Percentiles rank a stretch among this genome's conserved stretches.
These are phyloP conservation scores for Eupithecia pulchellata DNA, from an alignment of 2,888 invertebrate species.

Conservation along the genomic window DNA sequence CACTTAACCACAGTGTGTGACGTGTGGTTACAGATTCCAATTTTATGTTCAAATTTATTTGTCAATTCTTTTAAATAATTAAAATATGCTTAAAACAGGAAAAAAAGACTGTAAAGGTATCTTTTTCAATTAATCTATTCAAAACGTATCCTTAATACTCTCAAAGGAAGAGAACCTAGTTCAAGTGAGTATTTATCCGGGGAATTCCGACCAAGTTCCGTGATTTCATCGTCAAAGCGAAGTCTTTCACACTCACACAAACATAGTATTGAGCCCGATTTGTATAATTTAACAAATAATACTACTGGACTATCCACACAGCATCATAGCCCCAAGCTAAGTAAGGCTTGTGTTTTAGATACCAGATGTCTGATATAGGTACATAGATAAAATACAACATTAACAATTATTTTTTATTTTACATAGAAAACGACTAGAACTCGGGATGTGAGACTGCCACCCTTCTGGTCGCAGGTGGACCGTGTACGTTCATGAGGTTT, in stretches of 20 bases:
- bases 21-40: neutral
- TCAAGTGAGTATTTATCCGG: conserved; percentile 16
- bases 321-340: no score
- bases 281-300: no score
- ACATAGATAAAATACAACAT: no score
- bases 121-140: neutral
- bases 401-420: no score
- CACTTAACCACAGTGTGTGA: neutral
- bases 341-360: no score
- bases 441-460: no score
- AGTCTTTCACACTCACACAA: neutral
- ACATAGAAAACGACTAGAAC: no score
- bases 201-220: conserved; percentile 31
- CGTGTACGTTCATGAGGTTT: no score
- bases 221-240: conserved; percentile 39
- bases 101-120: conserved; percentile 3
- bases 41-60: neutral
- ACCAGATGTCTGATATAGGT: no score
- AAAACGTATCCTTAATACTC: conserved; percentile 7
- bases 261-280: neutral
- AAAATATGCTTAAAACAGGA: conserved; percentile 9
- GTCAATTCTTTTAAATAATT: neutral
- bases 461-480: no score
- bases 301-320: no score
- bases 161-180: conserved; percentile 1